Evolutionary conservation across 2,113 vertebrate species (phyloP).

Genomic region (Coturnix japonica): DNA sequence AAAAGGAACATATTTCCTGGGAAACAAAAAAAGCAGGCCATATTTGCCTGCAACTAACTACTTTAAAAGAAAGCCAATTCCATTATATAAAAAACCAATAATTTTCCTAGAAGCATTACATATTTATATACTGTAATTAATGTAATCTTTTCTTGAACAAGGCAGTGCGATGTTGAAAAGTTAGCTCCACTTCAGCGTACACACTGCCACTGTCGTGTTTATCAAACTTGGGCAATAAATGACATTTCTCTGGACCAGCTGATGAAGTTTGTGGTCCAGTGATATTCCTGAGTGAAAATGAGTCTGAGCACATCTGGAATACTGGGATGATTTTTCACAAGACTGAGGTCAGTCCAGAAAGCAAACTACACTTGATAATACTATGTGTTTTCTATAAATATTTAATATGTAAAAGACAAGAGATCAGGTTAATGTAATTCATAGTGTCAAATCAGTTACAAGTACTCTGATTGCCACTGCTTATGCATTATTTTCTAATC

Average conservation of each 20-base stretch:
- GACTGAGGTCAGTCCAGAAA: neutral
- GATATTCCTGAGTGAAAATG: neutral
- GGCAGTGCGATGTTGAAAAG: neutral
- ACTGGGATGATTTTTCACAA: neutral
- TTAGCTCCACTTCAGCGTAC: neutral
- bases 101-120: neutral
- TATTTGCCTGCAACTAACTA: neutral
- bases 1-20: constrained; percentile 57
- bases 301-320: neutral
- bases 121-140: neutral
- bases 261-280: neutral
- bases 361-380: neutral
- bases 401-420: neutral
- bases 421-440: neutral
- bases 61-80: neutral
- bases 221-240: neutral
- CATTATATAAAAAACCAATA: neutral
- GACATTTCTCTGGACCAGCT: neutral
- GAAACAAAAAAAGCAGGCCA: constrained; percentile 12
- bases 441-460: neutral
- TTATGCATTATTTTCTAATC: neutral
- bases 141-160: neutral
- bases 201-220: neutral
- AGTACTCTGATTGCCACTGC: neutral
- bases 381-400: neutral